Percentiles rank a stretch among this genome's conserved stretches.
These are phyloP conservation scores for Centropus bengalensis DNA, from an alignment of 2,113 vertebrate species.

Conservation along the genomic window DNA sequence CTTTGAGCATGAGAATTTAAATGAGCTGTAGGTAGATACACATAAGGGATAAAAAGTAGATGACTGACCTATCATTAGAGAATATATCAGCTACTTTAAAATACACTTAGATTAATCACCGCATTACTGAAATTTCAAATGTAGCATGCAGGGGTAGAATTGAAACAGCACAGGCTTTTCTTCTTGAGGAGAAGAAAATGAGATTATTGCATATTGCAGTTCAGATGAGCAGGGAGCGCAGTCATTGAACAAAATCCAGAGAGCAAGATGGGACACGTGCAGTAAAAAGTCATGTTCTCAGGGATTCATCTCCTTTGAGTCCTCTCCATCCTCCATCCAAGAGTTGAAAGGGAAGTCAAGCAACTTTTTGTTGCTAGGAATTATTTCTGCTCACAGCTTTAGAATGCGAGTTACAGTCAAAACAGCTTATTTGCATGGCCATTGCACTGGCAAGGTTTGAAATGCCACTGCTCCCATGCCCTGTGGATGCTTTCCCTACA, in stretches of 20 bases:
- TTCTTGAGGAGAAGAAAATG: neutral
- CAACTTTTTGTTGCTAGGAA: neutral
- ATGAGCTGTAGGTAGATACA: neutral
- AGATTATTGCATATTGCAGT: neutral
- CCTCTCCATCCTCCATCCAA: neutral
- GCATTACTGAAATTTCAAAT: neutral
- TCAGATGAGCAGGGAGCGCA: neutral
- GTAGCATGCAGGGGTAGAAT: neutral
- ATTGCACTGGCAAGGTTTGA: neutral
- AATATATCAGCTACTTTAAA: neutral
- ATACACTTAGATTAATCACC: neutral
- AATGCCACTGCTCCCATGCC: rapidly evolving
- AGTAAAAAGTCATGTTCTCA: neutral
- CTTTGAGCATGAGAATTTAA: neutral
- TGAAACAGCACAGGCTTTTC: neutral
- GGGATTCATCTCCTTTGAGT: neutral
- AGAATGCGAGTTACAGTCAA: neutral
- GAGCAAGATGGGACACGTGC: neutral
- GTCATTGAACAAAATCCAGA: neutral
- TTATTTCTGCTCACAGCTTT: neutral
- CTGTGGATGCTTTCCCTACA: rapidly evolving
- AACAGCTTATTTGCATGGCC: neutral
- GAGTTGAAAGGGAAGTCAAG: neutral
- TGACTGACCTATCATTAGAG: neutral
- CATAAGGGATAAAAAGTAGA: neutral